Percentiles rank a stretch among this genome's conserved stretches.
These are phyloP conservation scores for Ammodytes dubius DNA, from an alignment of 2,113 vertebrate species.

Conservation along the genomic window DNA sequence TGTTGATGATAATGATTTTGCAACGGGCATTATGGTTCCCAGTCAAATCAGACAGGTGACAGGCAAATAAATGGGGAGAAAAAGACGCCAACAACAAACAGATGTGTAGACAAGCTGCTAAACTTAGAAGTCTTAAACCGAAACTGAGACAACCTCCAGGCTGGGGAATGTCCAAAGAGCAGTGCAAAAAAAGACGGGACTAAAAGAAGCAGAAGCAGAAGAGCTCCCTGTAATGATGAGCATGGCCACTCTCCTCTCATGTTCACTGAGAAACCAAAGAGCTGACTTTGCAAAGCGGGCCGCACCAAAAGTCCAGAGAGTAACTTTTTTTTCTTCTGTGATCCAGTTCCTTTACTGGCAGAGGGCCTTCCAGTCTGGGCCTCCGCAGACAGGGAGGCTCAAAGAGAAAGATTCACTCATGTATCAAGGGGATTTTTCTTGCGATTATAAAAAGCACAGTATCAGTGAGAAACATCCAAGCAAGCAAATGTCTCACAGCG, in stretches of 20 bases:
- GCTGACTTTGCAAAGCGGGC: constrained; percentile 48
- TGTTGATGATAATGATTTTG: background rate
- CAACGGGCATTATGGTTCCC: background rate
- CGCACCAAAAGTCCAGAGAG: constrained; percentile 44
- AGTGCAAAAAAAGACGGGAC: background rate
- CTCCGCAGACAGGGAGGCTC: constrained; percentile 24
- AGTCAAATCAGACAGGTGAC: background rate
- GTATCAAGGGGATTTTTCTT: constrained; percentile 2
- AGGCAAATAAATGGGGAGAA: background rate
- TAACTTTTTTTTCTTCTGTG: constrained; percentile 56
- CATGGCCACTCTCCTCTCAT: constrained; percentile 42
- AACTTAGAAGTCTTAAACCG: background rate
- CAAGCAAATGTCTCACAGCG: constrained; percentile 13
- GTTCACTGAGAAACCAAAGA: constrained; percentile 62
- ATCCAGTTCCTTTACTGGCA: constrained; percentile 54
- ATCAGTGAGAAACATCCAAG: background rate
- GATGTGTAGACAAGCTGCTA: background rate
- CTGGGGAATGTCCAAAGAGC: constrained; percentile 5
- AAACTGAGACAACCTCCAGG: background rate
- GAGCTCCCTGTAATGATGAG: constrained; percentile 18
- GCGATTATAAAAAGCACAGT: background rate
- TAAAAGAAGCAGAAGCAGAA: constrained; percentile 18
- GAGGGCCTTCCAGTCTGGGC: constrained; percentile 27
- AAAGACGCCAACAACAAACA: too few relatives aligned
- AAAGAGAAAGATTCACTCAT: constrained; percentile 19